These are phyloP conservation scores for Catharus ustulatus DNA, from an alignment of 2,797 vertebrate genomes.

Conservation along the genomic window DNA sequence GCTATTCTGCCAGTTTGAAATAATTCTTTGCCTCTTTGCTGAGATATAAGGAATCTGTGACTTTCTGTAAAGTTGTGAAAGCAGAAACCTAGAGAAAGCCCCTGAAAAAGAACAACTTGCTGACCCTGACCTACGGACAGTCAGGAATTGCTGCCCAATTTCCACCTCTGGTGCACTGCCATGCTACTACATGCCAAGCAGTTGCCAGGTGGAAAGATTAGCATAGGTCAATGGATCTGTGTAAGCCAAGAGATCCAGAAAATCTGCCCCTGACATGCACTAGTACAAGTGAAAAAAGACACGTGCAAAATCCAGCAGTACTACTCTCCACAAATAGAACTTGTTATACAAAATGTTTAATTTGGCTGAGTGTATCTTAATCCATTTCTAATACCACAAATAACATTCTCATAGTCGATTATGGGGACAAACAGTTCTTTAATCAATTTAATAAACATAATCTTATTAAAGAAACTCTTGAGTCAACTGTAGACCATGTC, in stretches of 20 bases:
- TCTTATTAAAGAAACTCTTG: conserved; percentile 52
- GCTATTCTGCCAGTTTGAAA: neutral
- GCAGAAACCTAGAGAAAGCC: neutral
- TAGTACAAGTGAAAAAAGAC: neutral
- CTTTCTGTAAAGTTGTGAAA: neutral
- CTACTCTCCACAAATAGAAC: neutral
- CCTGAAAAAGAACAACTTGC: neutral
- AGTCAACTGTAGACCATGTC: conserved; percentile 33
- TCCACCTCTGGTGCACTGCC: neutral
- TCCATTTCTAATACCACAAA: conserved; percentile 55
- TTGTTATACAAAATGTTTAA: neutral
- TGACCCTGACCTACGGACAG: neutral
- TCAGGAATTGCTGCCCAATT: neutral
- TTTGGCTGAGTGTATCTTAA: conserved; percentile 36
- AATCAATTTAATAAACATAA: conserved; percentile 62
- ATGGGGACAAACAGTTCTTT: conserved; percentile 45
- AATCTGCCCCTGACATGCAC: neutral
- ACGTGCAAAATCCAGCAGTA: neutral
- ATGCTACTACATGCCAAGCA: neutral
- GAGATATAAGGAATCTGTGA: neutral
- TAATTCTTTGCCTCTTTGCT: neutral
- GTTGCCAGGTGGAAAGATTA: neutral
- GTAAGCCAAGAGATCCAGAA: neutral
- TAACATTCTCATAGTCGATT: conserved; percentile 28
- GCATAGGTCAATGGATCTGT: neutral